Evolutionary conservation across 1,140 invertebrate species (phyloP), one percentile per base, ranked within the genome.

Genomic region (Dermatophagoides farinae): DNA sequence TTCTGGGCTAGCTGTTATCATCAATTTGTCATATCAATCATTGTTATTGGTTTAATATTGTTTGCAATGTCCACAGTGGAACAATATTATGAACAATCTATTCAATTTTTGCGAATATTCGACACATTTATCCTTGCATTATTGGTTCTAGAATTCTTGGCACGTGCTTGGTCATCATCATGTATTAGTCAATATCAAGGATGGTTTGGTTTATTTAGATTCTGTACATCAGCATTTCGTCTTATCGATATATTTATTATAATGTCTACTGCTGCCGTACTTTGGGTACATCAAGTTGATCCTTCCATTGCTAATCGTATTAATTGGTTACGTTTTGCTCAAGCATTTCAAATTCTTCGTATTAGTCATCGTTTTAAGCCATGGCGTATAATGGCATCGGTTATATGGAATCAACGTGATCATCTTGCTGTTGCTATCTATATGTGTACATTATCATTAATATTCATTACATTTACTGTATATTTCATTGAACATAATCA

Each of bases 401-500:
- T 60, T 9, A 22, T 60, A 1, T 31, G 43, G 43, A 8, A 16
- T 38, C 23, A 60, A 40, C 23, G 58, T 16, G 20, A 60, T 18
- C 31, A 47, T 12, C 23, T 60, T 12, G 1, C 16, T 25, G 18
- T 52, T 41, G 38, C 20, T 41, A 23, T 8, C 2, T 52, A 50
- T 44, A 49, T 60, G 25, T 46, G 43, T 40, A 49, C 23, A 8
- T 31, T 60, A 38, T 11, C 14, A 9, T 23, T 60, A 18, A 23
- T 60, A 14, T 11, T 31, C 14, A 49, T 47, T 8, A 20, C 58
- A 10, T 60, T 18, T 60, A 8, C 40, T 20, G 39, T 60, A 2
- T 60, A 60, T 37, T 60, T 40, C 23, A 10, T 47, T 16, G 58
- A 60, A 41, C 16, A 60, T 18, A 37, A 60, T 41, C 44, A 31